phyloP scores from a whole-genome alignment of 2,888 invertebrate genomes.

The Diaphora mendica region DNA sequence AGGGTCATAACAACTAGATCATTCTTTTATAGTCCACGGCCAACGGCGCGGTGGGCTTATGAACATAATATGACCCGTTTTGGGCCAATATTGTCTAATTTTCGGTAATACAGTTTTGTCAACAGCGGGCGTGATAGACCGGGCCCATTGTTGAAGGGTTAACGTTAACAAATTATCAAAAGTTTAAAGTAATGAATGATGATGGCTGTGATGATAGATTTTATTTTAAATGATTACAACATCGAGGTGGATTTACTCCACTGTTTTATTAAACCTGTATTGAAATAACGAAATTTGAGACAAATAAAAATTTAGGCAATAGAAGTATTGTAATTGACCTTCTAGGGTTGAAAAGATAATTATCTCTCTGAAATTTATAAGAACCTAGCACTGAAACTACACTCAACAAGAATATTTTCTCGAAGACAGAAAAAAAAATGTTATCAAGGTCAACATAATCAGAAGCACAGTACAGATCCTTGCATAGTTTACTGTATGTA shows the following conservation, averaged over 20 bases:
- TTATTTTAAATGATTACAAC: conserved; percentile 11
- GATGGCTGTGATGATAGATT: conserved; percentile 61
- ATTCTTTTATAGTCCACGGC: conserved; percentile 64
- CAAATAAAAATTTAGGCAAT: no score
- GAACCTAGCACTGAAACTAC: no score
- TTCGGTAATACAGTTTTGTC: conserved; percentile 86
- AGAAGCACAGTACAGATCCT: no score
- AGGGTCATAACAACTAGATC: conserved; percentile 83
- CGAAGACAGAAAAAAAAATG: no score
- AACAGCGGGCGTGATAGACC: conserved; percentile 79
- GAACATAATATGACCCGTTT: conserved; percentile 76
- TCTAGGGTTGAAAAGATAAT: no score
- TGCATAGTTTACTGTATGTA: no score
- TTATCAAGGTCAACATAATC: no score
- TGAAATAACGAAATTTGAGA: no score
- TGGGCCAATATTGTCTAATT: conserved; percentile 83
- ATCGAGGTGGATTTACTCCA: not conserved
- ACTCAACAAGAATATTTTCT: no score
- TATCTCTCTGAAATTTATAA: no score
- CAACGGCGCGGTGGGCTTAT: conserved; percentile 73
- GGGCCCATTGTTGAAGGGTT: conserved; percentile 70
- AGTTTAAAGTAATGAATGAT: conserved; percentile 69
- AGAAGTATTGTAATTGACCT: no score
- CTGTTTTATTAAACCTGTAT: not conserved
- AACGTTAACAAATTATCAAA: conserved; percentile 81